These are phyloP conservation scores for Apodemia mormo DNA, from an alignment of 2,888 invertebrate species.

Conservation along the genomic window DNA sequence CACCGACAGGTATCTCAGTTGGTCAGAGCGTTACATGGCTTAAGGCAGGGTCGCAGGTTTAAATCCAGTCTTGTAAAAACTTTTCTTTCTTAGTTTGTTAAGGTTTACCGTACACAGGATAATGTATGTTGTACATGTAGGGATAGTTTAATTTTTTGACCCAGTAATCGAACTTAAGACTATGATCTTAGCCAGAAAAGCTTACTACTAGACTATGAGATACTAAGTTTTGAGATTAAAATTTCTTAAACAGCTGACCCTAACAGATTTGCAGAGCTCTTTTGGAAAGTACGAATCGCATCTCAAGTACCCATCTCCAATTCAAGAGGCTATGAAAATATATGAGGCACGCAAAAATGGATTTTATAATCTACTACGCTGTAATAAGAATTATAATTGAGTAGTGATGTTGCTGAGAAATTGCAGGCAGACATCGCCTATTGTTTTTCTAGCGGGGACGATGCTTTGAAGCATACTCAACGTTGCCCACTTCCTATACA, in stretches of 20 bases:
- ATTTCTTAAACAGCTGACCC: not conserved
- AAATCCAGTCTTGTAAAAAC: too few relatives aligned
- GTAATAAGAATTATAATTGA: not conserved
- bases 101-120: too few relatives aligned
- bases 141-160: not conserved
- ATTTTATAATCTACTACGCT: not conserved
- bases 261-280: not conserved
- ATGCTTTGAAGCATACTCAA: too few relatives aligned
- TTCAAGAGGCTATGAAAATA: not conserved
- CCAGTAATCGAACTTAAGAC: not conserved
- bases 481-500: too few relatives aligned
- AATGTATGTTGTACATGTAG: too few relatives aligned
- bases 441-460: too few relatives aligned
- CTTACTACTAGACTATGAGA: not conserved
- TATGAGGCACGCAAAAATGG: not conserved
- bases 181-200: too few relatives aligned
- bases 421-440: too few relatives aligned
- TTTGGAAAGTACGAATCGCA: constrained; percentile 5
- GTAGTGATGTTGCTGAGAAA: not conserved
- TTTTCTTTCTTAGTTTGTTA: too few relatives aligned
- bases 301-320: constrained; percentile 2
- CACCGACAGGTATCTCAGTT: too few relatives aligned
- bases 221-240: not conserved
- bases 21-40: too few relatives aligned
- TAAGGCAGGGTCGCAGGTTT: too few relatives aligned